A percentile compares a stretch with the other conserved stretches of the same genome.
These are phyloP conservation scores for Phrynocephalus forsythii DNA, from an alignment of 2,797 vertebrate genomes.

Conservation along the genomic window DNA sequence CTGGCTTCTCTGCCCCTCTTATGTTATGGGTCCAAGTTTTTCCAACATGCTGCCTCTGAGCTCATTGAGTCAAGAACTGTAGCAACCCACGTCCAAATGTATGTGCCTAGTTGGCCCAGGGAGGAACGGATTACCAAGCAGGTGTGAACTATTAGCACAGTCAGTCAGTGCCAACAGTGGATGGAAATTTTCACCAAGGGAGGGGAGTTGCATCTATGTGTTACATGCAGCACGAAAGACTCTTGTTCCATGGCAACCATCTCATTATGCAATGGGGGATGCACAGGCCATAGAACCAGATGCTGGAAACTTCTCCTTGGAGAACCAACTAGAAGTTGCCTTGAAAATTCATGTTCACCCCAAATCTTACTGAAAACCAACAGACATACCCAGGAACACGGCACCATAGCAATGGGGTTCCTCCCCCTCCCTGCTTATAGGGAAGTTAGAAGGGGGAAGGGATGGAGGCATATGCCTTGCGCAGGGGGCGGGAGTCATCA, in stretches of 20 bases:
- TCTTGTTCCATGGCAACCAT: slow-evolving; percentile 13
- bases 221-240: slow-evolving; percentile 6
- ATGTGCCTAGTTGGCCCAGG: not conserved
- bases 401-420: not conserved
- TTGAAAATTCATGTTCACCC: not conserved
- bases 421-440: not conserved
- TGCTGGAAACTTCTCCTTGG: not conserved
- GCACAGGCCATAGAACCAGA: not conserved
- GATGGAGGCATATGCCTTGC: too few species aligned
- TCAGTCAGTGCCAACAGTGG: not conserved
- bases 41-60: not conserved
- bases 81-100: not conserved
- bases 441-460: not conserved
- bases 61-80: not conserved
- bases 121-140: not conserved
- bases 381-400: not conserved
- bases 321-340: not conserved
- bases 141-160: not conserved
- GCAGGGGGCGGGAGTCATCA: too few species aligned
- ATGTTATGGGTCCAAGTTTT: too few species aligned
- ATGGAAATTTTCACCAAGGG: not conserved
- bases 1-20: not conserved
- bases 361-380: not conserved
- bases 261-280: not conserved
- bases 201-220: not conserved